A percentile compares a stretch with the other conserved stretches of the same genome.
phyloP scores from a whole-genome alignment of 2,797 vertebrate genomes.

The Thunnus albacares region DNA sequence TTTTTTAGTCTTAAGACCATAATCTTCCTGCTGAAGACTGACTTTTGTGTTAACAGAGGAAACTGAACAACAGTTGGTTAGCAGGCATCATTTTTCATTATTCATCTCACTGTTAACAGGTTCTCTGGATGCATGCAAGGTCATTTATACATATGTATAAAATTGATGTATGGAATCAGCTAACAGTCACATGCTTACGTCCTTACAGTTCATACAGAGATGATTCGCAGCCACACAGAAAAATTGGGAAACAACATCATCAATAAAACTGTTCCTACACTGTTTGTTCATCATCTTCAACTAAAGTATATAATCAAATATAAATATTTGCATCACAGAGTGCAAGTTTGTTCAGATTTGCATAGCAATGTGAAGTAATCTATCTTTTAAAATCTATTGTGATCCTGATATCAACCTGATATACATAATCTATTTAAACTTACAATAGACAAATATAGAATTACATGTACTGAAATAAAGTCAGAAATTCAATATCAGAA shows the following conservation, averaged over 20 bases:
- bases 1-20: background rate
- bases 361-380: slow-evolving; percentile 19
- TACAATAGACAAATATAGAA: slow-evolving; percentile 26
- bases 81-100: slow-evolving; percentile 69
- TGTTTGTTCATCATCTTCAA: slow-evolving; percentile 1
- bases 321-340: slow-evolving; percentile 1
- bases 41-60: slow-evolving; percentile 46
- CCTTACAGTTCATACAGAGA: slow-evolving; percentile 32
- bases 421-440: background rate
- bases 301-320: slow-evolving; percentile 23
- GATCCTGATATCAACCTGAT: background rate
- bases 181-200: slow-evolving; percentile 56
- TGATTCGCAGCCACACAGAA: slow-evolving; percentile 31
- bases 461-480: slow-evolving; percentile 7
- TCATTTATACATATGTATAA: slow-evolving; percentile 36
- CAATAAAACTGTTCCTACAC: slow-evolving; percentile 10
- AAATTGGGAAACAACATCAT: slow-evolving; percentile 7
- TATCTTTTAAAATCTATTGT: slow-evolving; percentile 7
- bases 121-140: slow-evolving; percentile 66
- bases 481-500: background rate
- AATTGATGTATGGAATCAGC: slow-evolving; percentile 25
- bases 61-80: slow-evolving; percentile 59
- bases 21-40: slow-evolving; percentile 1
- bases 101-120: slow-evolving; percentile 59
- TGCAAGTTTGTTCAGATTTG: slow-evolving; percentile 29